Conservation (phyloP, 2,113 vertebrate species). For the Thermophis baileyi region DNA sequence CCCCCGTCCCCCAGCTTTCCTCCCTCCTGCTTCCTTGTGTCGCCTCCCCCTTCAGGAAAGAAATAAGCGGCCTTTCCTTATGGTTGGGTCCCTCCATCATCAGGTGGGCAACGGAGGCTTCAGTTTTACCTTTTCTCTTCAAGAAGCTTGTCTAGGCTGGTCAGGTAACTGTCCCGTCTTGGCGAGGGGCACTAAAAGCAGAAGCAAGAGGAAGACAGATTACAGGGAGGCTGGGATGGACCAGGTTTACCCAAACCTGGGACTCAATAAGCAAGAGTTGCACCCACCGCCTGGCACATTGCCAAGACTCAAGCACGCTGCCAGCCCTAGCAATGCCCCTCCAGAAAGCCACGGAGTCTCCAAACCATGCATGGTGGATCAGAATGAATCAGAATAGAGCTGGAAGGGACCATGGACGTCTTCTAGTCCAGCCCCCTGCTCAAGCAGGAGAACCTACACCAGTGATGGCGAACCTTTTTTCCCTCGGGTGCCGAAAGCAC, state of each 20-base stretch:
- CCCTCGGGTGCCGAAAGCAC: too few relatives aligned
- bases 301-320: not conserved
- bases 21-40: not conserved
- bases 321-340: not conserved
- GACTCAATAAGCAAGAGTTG: too few relatives aligned
- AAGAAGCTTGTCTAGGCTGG: constrained; percentile 46
- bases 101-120: too few relatives aligned
- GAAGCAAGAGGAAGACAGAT: not conserved
- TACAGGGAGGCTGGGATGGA: too few relatives aligned
- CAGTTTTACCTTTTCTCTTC: constrained; percentile 48
- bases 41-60: not conserved
- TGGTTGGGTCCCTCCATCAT: rapidly evolving
- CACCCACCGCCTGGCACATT: not conserved
- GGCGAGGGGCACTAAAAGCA: constrained; percentile 1
- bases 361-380: too few relatives aligned
- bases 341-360: not conserved
- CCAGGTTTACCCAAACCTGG: not conserved
- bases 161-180: constrained; percentile 16
- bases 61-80: not conserved
- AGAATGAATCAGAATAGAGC: too few relatives aligned
- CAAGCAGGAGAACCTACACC: too few relatives aligned
- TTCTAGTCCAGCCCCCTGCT: too few relatives aligned
- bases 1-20: not conserved
- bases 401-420: too few relatives aligned
- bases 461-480: too few relatives aligned